Evolutionary conservation across 1,140 invertebrate genomes (phyloP).

Genomic region (Oscheius sp.): DNA sequence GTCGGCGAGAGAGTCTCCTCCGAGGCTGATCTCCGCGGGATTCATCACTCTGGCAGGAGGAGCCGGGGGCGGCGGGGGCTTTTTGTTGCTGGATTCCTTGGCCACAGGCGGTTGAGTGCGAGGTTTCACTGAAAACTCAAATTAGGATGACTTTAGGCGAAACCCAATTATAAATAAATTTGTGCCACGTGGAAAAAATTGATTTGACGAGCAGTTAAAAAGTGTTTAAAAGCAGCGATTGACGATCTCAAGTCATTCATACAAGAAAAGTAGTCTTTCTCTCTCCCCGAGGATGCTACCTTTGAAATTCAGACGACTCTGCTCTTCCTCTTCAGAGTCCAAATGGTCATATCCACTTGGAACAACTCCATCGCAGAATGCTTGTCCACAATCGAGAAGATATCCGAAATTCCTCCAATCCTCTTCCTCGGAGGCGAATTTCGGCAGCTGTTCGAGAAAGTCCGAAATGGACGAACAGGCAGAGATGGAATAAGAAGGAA

Average conservation of each 20-base stretch:
- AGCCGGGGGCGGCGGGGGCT: too few relatives aligned
- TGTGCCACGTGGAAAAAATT: too few relatives aligned
- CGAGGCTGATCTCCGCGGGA: conserved; percentile 24
- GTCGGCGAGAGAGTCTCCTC: conserved; percentile 15
- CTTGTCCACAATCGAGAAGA: conserved; percentile 23
- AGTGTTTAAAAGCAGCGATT: too few relatives aligned
- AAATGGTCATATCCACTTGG: not conserved
- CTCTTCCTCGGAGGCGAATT: conserved; percentile 22
- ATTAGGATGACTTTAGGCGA: too few relatives aligned
- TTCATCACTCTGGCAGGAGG: conserved; percentile 7
- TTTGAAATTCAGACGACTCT: not conserved
- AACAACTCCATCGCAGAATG: not conserved
- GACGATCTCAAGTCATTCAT: too few relatives aligned
- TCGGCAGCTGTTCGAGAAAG: not conserved
- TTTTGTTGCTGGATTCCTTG: too few relatives aligned
- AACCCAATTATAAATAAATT: too few relatives aligned
- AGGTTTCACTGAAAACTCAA: not conserved
- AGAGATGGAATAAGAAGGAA: not conserved
- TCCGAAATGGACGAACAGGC: not conserved
- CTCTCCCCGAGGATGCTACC: too few relatives aligned
- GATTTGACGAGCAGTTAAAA: too few relatives aligned
- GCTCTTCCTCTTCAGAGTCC: not conserved
- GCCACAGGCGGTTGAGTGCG: too few relatives aligned
- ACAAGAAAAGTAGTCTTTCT: too few relatives aligned
- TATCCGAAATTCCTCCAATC: conserved; percentile 37